These are phyloP conservation scores for Microtus agrestis DNA, from an alignment of 2,797 vertebrate genomes.

Conservation along the genomic window DNA sequence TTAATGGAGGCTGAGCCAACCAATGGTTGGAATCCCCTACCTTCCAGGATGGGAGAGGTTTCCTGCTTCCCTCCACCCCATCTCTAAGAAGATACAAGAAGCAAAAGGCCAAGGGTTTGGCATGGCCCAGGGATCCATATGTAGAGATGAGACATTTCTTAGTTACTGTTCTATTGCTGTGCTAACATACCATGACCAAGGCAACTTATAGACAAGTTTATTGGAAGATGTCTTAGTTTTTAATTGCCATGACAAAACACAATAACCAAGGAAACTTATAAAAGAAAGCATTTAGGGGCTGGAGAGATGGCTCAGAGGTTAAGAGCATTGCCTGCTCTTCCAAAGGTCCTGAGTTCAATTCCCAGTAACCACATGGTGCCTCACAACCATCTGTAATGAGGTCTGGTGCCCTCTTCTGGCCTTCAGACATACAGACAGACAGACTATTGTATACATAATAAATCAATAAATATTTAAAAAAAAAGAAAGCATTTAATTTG, in stretches of 20 bases:
- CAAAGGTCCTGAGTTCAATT: too few species aligned
- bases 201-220: neutral
- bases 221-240: neutral
- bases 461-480: too few species aligned
- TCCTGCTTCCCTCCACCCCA: neutral
- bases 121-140: neutral
- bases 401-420: too few species aligned
- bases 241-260: neutral
- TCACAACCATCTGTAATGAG: too few species aligned
- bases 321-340: too few species aligned
- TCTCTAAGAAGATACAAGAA: neutral
- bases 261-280: neutral
- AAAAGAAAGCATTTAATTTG: neutral
- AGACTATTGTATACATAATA: too few species aligned
- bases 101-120: neutral
- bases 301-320: too few species aligned
- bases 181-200: neutral
- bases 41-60: neutral
- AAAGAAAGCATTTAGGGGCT: neutral
- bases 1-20: slow-evolving; percentile 1
- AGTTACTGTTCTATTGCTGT: neutral
- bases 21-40: slow-evolving; percentile 51
- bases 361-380: too few species aligned
- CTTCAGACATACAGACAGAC: too few species aligned
- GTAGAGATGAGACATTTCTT: neutral